Conservation (phyloP, 2,113 vertebrate genomes). For the Rhinolophus sinicus region DNA sequence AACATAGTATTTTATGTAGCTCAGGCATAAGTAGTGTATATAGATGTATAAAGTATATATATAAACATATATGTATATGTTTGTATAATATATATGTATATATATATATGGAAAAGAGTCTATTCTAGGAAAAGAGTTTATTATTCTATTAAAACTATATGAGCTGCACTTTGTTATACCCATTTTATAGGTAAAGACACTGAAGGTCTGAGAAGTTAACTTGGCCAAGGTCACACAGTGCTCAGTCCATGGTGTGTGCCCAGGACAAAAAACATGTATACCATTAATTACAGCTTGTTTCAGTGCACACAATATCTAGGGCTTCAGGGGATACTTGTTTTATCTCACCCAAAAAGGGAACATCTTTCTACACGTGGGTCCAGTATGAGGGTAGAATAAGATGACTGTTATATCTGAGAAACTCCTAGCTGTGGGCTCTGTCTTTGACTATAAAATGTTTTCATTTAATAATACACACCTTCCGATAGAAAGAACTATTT, state of each 20-base stretch:
- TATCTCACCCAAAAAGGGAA: background rate
- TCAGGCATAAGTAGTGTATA: background rate
- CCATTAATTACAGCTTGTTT: background rate
- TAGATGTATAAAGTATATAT: background rate
- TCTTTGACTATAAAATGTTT: background rate
- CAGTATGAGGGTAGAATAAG: background rate
- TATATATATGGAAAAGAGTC: background rate
- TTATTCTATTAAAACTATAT: background rate
- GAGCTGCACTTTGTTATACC: background rate
- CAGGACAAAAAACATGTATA: background rate
- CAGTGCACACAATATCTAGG: too few relatives aligned
- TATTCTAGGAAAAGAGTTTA: background rate
- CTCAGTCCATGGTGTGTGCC: background rate
- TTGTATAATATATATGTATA: background rate
- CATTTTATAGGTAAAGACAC: background rate
- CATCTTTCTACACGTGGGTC: background rate
- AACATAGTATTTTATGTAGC: background rate
- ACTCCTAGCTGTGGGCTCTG: background rate
- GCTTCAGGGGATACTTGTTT: background rate
- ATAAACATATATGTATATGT: background rate
- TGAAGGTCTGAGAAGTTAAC: background rate
- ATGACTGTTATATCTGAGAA: background rate
- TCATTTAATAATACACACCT: conserved; percentile 28
- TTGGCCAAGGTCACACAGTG: background rate
- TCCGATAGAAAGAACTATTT: background rate